phyloP scores from a whole-genome alignment of 2,113 vertebrate species.

The Grallaria varia region DNA sequence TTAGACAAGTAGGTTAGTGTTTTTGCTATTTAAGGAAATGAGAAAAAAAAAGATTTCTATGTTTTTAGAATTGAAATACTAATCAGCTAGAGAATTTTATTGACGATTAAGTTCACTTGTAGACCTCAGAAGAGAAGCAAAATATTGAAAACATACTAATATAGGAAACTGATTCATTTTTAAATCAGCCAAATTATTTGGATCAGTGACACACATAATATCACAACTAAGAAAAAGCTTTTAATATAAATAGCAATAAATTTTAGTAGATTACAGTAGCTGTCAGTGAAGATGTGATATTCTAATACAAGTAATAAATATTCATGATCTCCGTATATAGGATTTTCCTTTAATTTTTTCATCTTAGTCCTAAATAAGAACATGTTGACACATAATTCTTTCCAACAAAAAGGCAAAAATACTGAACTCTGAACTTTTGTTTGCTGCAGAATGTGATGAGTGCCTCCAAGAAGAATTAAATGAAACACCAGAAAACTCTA shows the following conservation, averaged over 20 bases:
- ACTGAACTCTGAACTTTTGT: neutral
- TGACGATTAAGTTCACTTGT: neutral
- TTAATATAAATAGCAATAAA: neutral
- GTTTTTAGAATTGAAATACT: neutral
- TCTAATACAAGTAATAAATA: neutral
- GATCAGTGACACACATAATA: neutral
- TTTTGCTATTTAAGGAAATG: neutral
- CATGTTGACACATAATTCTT: neutral
- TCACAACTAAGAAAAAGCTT: neutral
- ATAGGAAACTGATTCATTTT: neutral
- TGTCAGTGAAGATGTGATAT: neutral
- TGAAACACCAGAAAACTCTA: neutral
- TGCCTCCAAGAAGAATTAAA: neutral
- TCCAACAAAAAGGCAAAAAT: neutral
- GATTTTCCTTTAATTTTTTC: neutral
- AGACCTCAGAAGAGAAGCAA: neutral
- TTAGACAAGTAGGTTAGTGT: neutral
- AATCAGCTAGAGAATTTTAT: neutral
- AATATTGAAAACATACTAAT: neutral
- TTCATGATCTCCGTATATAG: neutral
- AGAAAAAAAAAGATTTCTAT: neutral
- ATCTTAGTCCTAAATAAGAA: neutral
- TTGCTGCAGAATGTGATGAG: neutral
- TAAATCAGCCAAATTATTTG: neutral
- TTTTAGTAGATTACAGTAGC: neutral